These are phyloP conservation scores for Epizoanthus stellaris DNA, from an alignment of 92 coral and sea anemone species.

Conservation along the genomic window DNA sequence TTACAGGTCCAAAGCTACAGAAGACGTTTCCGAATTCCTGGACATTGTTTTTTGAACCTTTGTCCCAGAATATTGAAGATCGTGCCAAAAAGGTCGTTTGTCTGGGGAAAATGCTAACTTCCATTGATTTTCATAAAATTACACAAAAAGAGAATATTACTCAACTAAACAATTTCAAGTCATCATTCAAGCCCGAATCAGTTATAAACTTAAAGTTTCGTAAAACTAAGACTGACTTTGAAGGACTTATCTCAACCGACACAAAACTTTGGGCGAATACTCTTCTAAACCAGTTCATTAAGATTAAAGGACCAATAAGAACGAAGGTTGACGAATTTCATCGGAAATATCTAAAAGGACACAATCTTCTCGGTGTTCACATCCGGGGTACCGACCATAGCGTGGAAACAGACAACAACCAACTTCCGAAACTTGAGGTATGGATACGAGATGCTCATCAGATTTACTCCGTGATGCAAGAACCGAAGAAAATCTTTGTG, in stretches of 20 bases:
- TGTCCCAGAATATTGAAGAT: not conserved
- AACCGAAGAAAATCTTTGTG: constrained; percentile 19
- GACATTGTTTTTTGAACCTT: too few species aligned
- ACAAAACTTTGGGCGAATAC: constrained; percentile 26
- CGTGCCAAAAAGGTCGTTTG: constrained; percentile 3
- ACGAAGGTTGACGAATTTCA: constrained; percentile 7
- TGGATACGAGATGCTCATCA: constrained; percentile 12
- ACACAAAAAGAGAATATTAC: not conserved
- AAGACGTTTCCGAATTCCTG: not conserved
- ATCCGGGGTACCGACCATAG: constrained; percentile 24
- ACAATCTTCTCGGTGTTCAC: constrained; percentile 18
- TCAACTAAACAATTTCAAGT: not conserved
- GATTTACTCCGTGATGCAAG: not conserved
- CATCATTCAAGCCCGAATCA: constrained; percentile 3
- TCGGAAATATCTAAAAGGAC: constrained; percentile 8
- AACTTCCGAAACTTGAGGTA: constrained; percentile 1
- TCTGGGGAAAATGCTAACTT: not conserved
- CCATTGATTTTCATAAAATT: not conserved
- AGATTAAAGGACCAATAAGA: constrained; percentile 6
- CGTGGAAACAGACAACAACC: not conserved
- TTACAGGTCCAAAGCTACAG: not conserved
- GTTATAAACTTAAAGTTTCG: constrained; percentile 22
- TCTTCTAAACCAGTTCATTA: constrained; percentile 5
- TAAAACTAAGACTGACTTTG: constrained; percentile 8
- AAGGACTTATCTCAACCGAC: constrained; percentile 20